Evolutionary conservation across 1,140 invertebrate species (phyloP).

Genomic region (Apis cerana): DNA sequence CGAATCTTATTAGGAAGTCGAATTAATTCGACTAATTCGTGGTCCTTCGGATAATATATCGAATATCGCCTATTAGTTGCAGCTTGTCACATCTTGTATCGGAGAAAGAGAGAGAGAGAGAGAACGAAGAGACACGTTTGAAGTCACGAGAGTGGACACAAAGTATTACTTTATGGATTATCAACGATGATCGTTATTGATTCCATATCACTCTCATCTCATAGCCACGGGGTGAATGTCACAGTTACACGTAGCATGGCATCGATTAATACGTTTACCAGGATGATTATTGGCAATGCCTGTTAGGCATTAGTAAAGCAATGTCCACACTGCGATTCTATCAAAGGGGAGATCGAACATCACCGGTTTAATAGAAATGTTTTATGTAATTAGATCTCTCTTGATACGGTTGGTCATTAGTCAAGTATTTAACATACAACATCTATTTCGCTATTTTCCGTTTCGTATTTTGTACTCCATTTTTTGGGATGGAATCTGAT

Average conservation of each 20-base stretch:
- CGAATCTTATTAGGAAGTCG: not conserved
- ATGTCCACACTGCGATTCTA: constrained; percentile 6
- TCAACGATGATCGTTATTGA: not conserved
- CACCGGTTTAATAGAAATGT: constrained; percentile 14
- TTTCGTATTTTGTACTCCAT: too few relatives aligned
- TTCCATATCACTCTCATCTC: not conserved
- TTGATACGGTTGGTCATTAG: too few relatives aligned
- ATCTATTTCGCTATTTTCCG: too few relatives aligned
- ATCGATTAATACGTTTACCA: constrained; percentile 43
- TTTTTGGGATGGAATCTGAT: too few relatives aligned
- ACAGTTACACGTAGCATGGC: constrained; percentile 17
- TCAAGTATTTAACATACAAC: too few relatives aligned
- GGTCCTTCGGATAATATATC: not conserved
- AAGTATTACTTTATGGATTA: constrained; percentile 1
- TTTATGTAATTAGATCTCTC: not conserved
- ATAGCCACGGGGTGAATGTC: constrained; percentile 14
- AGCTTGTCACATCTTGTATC: not conserved
- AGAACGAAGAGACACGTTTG: not conserved
- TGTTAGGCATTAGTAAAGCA: constrained; percentile 36
- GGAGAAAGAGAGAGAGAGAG: not conserved
- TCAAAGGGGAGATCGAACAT: constrained; percentile 39
- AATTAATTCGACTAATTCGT: constrained; percentile 22
- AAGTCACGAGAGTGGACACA: not conserved
- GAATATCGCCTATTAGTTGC: not conserved
- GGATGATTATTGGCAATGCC: constrained; percentile 35